A percentile compares a stretch with the other conserved stretches of the same genome.
phyloP scores from a whole-genome alignment of 1,140 invertebrate species.

The Doryteuthis pealeii region DNA sequence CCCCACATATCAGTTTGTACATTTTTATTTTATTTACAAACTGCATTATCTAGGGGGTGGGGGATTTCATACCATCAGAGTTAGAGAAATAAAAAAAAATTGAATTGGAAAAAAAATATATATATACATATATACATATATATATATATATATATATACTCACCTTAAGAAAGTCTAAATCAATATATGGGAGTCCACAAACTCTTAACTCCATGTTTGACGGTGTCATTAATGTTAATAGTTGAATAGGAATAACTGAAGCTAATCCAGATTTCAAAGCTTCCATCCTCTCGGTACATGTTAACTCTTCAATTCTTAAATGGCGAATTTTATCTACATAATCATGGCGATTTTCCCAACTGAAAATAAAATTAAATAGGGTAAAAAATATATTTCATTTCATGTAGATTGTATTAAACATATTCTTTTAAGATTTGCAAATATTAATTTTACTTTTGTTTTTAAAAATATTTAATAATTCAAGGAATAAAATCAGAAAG shows the following conservation, averaged over 20 bases:
- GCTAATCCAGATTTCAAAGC: conserved; percentile 53
- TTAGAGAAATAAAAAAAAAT: no score
- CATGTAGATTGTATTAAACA: no score
- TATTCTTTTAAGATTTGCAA: no score
- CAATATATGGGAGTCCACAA: conserved; percentile 57
- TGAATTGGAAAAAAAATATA: no score
- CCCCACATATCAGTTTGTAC: no score
- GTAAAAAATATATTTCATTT: not conserved
- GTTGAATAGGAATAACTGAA: conserved; percentile 55
- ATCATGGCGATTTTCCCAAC: conserved; percentile 53
- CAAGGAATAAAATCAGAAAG: no score
- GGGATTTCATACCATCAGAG: no score
- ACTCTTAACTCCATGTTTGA: conserved; percentile 54
- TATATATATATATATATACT: conserved; percentile 3
- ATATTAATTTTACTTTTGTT: no score
- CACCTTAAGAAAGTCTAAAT: conserved; percentile 58
- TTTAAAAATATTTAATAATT: no score
- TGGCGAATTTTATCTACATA: conserved; percentile 52
- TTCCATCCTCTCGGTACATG: conserved; percentile 37
- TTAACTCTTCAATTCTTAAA: conserved; percentile 52
- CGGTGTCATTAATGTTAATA: conserved; percentile 52
- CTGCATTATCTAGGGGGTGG: no score
- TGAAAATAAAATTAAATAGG: conserved; percentile 21
- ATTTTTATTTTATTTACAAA: no score
- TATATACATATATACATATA: no score